Percentiles rank a stretch among this genome's conserved stretches.
Evolutionary conservation across 1,140 invertebrate species (phyloP).

Genomic region (Habropoda laboriosa): DNA sequence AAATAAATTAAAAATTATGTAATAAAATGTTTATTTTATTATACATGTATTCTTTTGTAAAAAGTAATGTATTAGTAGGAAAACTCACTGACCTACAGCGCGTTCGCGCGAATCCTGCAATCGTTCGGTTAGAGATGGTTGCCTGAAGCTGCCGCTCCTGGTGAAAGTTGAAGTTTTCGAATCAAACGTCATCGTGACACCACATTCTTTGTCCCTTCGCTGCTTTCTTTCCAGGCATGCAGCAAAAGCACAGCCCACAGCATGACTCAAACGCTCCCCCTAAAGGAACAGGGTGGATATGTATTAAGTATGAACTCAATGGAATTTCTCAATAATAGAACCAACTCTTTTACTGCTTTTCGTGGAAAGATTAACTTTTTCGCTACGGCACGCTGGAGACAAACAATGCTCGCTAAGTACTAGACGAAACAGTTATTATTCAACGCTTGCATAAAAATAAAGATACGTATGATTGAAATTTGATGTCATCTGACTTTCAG

Average conservation of each 20-base stretch:
- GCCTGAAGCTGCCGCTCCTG: conserved; percentile 94
- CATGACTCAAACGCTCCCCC: conserved; percentile 98
- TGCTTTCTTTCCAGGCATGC: conserved; percentile 99
- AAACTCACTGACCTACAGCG: conserved; percentile 73
- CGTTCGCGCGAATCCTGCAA: conserved; percentile 81
- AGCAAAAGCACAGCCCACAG: conserved; percentile 99
- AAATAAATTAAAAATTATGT: too few relatives aligned
- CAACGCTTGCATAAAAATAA: too few relatives aligned
- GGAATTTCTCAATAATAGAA: neutral
- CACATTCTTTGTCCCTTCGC: conserved; percentile 97
- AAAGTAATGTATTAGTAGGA: neutral
- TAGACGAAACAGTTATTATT: too few relatives aligned
- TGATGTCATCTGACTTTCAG: too few relatives aligned
- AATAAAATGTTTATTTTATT: too few relatives aligned
- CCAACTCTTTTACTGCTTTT: too few relatives aligned
- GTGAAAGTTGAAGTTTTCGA: conserved; percentile 97
- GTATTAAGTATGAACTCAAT: neutral
- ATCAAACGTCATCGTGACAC: conserved; percentile 96
- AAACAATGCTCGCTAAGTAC: too few relatives aligned
- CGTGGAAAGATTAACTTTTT: too few relatives aligned
- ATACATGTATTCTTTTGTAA: neutral
- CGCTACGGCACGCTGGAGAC: too few relatives aligned
- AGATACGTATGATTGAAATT: too few relatives aligned
- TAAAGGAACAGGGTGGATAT: conserved; percentile 71
- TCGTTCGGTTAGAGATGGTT: conserved; percentile 90